Evolutionary conservation across 1,140 invertebrate species (phyloP), one percentile per base, ranked within the genome.

Genomic region (Euwallacea fornicatus): DNA sequence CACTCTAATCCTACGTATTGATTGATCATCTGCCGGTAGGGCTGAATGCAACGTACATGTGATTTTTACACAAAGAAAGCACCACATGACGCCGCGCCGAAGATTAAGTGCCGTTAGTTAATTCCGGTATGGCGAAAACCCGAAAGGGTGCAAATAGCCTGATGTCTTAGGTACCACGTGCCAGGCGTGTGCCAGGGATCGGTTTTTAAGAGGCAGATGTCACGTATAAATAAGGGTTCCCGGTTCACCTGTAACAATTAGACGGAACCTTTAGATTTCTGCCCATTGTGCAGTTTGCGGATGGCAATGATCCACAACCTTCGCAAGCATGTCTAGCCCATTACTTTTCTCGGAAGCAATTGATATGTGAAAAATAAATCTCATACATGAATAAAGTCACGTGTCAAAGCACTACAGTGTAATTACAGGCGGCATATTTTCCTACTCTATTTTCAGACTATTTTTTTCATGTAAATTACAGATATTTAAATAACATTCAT

Each of bases 141-240:
- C 42, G 7, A 62, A 62, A 62, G 60, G 60, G 60, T 62, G 60
- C 60, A 62, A 62, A 62, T 62, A 13, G 60, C 41, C 60, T 33
- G 21, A 33, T 33, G 11, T 62, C 60, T 62, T 62, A 62, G 21
- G 60, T 62, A 62, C 41, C 60, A 62, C 60, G 60, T 62, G 60
- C 21, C 42, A 44, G 60, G 16, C 60, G 42, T 42, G 60, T 62
- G 60, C 42, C 60, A 13, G 41, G 10, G 8, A 46, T 43, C 21
- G 41, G 60, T 41, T 62, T 62, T 46, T 13, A 62, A 62, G 13
- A 13, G 41, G 42, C 60, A 62, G 60, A 21, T 62, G 60, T 46
- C 4, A 33, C 4, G 42, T 62, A 13, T 44, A 62, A 44, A 42
- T 43, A 43, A 7, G 21, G 42, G 58, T 60, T 60, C 13, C 21